Base-by-base conservation (phyloP, 2,888 invertebrate genomes). In the Idaea aversata region DNA sequence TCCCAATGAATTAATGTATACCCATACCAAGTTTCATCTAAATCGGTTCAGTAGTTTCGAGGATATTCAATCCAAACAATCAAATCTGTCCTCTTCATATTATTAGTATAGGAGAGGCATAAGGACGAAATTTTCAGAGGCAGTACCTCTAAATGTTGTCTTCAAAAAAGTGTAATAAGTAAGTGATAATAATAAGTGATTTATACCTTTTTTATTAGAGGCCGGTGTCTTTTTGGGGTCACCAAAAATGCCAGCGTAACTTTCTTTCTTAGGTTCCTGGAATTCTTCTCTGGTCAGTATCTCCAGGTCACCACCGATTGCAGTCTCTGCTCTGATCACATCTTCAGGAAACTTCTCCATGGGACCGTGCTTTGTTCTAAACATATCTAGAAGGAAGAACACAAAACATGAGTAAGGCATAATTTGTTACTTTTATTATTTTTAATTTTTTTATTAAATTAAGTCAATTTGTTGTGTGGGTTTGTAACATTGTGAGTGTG, bases 281-380 rank as follows among this genome's bases (percentile, higher is more conserved):
- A 90, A 92, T 75, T 93, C 94, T 57, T 95, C 94, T 73, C 94
- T 93, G 6, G 93, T 93, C 59, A 97, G 85, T 72, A 97, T 96
- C 72, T 95, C 94, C 34, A 94, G 94, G 84, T 97, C 95, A 7
- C 97, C 97, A 35, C 94, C 94, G 3, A 96, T 95, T 66, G 95
- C 92, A 61, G 93, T 94, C 81, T 97, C 97, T 0, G 97, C 97
- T 66, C 93, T 94, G 64, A 94, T 93, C 3, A 97, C 94, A 86
- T 97, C 97, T 61, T 94, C 94, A 0, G 96, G 96, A 87, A 97
- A 97, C 84, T 97, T 97, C 72, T 95, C 95, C 95, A 97, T 96
- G 72, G 93, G 94, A 59, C 95, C 94, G 77, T 94, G 94, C 82
- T 95, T 96, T 16, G 93, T 90, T 76, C 95, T 91, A 77, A 89